Percentiles rank a stretch among this genome's conserved stretches.
Evolutionary conservation across 2,888 invertebrate genomes (phyloP).

Genomic region (Yponomeuta plumbellus): DNA sequence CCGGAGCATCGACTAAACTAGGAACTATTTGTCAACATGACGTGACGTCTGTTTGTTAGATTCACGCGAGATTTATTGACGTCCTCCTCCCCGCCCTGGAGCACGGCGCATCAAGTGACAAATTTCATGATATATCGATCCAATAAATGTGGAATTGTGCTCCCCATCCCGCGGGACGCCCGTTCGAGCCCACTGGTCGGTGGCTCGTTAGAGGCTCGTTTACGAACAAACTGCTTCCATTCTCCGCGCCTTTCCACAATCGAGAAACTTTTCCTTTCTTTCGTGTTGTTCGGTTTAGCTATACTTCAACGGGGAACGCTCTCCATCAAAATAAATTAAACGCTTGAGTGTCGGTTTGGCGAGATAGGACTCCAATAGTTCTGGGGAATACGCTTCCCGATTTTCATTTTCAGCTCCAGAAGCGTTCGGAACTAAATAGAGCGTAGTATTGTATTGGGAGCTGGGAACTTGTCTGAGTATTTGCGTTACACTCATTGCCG

Average conservation of each 20-base stretch:
- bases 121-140: not conserved
- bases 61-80: constrained; percentile 2
- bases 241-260: not conserved
- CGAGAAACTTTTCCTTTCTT: not conserved
- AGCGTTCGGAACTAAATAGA: too few relatives aligned
- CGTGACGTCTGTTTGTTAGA: constrained; percentile 8
- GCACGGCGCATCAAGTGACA: not conserved
- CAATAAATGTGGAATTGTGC: not conserved
- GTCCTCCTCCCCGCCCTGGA: not conserved
- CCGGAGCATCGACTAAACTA: constrained; percentile 16
- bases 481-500: not conserved
- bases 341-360: not conserved
- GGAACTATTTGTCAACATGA: constrained; percentile 14
- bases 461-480: not conserved
- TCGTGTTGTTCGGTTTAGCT: not conserved
- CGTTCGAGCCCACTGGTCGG: not conserved
- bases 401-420: too few relatives aligned
- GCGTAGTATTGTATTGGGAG: not conserved
- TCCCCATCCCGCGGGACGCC: not conserved
- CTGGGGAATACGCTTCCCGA: too few relatives aligned
- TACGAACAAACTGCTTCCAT: not conserved
- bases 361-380: too few relatives aligned
- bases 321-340: not conserved
- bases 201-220: not conserved
- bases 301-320: not conserved